Percentiles rank a stretch among this genome's conserved stretches.
Evolutionary conservation across 1,140 invertebrate species (phyloP).

Genomic region (Teleogryllus occipitalis): DNA sequence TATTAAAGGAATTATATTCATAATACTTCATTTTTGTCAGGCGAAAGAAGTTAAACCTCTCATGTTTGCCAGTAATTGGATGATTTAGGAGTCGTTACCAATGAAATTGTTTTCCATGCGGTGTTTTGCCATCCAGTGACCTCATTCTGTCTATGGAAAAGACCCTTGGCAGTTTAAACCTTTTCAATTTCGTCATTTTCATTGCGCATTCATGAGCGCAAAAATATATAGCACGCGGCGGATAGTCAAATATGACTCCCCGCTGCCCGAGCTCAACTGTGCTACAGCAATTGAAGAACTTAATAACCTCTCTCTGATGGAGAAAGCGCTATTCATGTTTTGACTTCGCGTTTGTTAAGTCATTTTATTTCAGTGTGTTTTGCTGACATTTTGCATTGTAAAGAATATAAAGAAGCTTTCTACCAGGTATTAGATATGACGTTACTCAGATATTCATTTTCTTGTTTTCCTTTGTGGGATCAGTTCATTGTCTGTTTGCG

Average conservation of each 20-base stretch:
- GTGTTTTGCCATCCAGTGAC: background rate
- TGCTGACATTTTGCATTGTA: background rate
- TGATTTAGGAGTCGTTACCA: background rate
- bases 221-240: background rate
- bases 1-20: background rate
- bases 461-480: no score
- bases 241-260: background rate
- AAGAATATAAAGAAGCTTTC: background rate
- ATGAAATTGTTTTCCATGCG: background rate
- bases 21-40: background rate
- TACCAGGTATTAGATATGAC: background rate
- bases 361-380: background rate
- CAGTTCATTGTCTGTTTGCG: no score
- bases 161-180: background rate
- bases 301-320: background rate
- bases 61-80: background rate
- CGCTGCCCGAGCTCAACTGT: background rate
- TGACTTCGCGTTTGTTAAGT: background rate
- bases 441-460: background rate
- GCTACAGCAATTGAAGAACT: background rate
- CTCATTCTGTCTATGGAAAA: background rate
- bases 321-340: background rate
- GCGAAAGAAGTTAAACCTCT: background rate
- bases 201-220: background rate
- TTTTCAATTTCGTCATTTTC: background rate